These are phyloP conservation scores for Balanococcus diminutus DNA, from an alignment of 2,888 invertebrate species.

Conservation along the genomic window DNA sequence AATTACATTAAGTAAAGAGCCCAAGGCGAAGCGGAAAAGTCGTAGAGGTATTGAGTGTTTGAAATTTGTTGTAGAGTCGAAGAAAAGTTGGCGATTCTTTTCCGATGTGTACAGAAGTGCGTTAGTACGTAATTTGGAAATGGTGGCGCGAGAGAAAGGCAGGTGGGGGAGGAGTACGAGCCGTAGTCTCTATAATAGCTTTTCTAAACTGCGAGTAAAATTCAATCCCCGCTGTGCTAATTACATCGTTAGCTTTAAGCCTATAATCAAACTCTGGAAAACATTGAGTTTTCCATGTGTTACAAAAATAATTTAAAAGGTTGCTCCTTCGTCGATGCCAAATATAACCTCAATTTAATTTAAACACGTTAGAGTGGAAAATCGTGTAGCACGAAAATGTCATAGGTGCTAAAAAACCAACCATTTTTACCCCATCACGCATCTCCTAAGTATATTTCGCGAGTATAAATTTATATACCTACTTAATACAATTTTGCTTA, in stretches of 20 bases:
- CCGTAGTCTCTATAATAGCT: background rate
- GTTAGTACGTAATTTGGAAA: slow-evolving; percentile 28
- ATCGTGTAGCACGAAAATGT: background rate
- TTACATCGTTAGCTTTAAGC: slow-evolving; percentile 38
- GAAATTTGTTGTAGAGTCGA: background rate
- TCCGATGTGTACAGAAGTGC: slow-evolving; percentile 8
- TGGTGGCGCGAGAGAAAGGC: background rate
- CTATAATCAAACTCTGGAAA: slow-evolving; percentile 35
- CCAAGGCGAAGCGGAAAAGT: background rate
- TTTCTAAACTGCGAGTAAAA: background rate
- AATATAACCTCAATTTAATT: slow-evolving; percentile 17
- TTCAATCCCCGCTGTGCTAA: slow-evolving; percentile 36
- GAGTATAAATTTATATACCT: background rate
- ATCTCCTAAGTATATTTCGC: background rate
- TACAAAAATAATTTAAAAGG: slow-evolving; percentile 29
- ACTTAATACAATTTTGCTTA: background rate
- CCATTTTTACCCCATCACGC: too few species aligned
- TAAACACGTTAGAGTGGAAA: slow-evolving; percentile 35
- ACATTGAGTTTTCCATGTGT: slow-evolving; percentile 19
- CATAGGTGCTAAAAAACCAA: background rate
- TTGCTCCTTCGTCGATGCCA: background rate
- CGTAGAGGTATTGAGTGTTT: slow-evolving; percentile 3
- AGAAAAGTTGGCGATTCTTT: background rate
- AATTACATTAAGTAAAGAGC: background rate
- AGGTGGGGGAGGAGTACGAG: background rate